These are phyloP conservation scores for Corythornis vintsioides DNA, from an alignment of 2,113 vertebrate species.

Conservation along the genomic window DNA sequence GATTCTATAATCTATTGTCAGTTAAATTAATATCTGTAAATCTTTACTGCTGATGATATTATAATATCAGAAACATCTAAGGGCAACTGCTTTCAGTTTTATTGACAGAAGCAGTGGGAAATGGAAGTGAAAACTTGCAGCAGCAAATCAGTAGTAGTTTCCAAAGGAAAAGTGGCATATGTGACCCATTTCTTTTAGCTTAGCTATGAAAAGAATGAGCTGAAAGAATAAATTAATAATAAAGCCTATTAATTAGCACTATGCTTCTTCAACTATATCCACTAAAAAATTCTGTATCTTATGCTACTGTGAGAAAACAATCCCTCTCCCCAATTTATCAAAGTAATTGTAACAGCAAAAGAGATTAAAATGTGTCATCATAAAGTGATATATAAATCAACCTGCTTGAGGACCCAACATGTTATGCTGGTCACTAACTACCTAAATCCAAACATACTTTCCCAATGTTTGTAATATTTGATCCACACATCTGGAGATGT, in stretches of 20 bases:
- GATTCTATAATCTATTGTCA: conserved; percentile 1
- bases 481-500: background rate
- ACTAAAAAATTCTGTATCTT: conserved; percentile 13
- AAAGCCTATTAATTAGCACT: conserved; percentile 10
- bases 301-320: background rate
- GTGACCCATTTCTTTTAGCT: conserved; percentile 11
- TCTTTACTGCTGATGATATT: background rate
- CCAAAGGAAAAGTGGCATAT: background rate
- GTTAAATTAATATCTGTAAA: conserved; percentile 17
- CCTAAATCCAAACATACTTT: conserved; percentile 30
- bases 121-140: conserved; percentile 8
- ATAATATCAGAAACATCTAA: conserved; percentile 10
- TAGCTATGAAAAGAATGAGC: conserved; percentile 4
- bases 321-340: conserved; percentile 8
- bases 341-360: conserved; percentile 55
- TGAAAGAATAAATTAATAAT: background rate
- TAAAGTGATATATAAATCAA: conserved; percentile 40
- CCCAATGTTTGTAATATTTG: background rate
- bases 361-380: conserved; percentile 40
- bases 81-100: conserved; percentile 9
- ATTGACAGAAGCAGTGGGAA: conserved; percentile 27
- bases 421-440: background rate
- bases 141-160: background rate
- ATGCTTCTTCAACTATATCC: conserved; percentile 23
- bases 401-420: conserved; percentile 25